phyloP scores from a whole-genome alignment of 2,113 vertebrate species.

The Strix uralensis region DNA sequence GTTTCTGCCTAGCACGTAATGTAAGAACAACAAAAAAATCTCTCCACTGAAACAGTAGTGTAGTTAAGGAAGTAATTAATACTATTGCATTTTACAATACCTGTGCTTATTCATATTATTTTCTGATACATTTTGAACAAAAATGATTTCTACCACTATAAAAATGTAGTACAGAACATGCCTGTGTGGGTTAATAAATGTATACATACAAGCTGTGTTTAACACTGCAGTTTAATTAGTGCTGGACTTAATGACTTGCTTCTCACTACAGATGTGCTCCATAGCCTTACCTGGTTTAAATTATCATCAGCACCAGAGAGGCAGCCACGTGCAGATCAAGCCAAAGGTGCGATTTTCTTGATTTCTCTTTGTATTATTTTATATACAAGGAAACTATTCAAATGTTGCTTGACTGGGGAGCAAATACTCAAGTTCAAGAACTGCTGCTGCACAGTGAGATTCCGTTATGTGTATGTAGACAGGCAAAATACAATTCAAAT shows the following conservation, averaged over 20 bases:
- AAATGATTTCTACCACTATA: not conserved
- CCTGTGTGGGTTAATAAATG: not conserved
- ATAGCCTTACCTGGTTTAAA: not conserved
- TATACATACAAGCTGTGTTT: not conserved
- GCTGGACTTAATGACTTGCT: not conserved
- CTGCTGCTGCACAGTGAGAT: not conserved
- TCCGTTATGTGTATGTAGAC: rapidly evolving
- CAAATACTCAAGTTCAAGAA: not conserved
- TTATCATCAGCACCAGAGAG: not conserved
- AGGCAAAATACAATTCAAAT: not conserved
- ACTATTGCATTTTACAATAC: not conserved
- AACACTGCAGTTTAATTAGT: not conserved
- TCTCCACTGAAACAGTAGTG: not conserved
- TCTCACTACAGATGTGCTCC: not conserved
- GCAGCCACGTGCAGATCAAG: not conserved
- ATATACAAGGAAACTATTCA: not conserved
- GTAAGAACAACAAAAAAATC: not conserved
- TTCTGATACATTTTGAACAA: not conserved
- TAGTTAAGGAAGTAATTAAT: not conserved
- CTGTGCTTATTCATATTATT: not conserved
- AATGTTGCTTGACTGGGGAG: not conserved
- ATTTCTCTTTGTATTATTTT: not conserved
- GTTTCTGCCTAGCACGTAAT: not conserved
- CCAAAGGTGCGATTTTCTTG: not conserved
- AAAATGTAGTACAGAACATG: not conserved